Evolutionary conservation across 1,140 invertebrate species (phyloP), one percentile per base, ranked within the genome.

Genomic region (Drosophila ambigua): DNA sequence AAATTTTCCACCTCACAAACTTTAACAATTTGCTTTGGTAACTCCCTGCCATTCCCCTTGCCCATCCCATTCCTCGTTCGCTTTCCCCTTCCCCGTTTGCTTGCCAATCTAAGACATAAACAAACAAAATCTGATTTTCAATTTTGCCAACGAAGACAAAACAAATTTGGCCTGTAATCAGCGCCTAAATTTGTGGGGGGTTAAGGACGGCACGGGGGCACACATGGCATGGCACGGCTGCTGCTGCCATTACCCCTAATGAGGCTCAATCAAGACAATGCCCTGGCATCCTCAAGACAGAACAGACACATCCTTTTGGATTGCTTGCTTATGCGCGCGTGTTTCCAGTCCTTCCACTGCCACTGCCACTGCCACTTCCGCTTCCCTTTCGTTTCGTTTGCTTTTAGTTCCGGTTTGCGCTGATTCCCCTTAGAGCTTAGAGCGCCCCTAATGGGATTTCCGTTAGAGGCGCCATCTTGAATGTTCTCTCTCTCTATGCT

Each of bases 1-100:
- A 60, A 88, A 90, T 90, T 90, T 90, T 90, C 88, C 88, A 90
- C 88, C 88, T 90, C 88, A 89, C 46, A 81, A 90, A 90, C 88
- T 90, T 90, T 90, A 89, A 89, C 88, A 90, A 90, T 90, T 88
- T 90, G 69, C 23, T 67, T 44, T 16, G 16, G 16, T 16, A 16
- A 16, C 16, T 16, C 16, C 16, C 16, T 16, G 54, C 41, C 52
- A 2, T 15, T 8, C 13, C 15, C 9, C 20, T 9, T 1, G 13
- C 41, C 3, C 9, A 23, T 5, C 20, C 9, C 20, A 16, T 16
- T 16, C 16, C 16, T 1, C 1, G 20, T 20, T 20, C 20, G 20
- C 20, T 35, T 23, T 28, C 20, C 57, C 48, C 8, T 11, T 16
- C n/a, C 23, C 23, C 15, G 5, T 4, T 5, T 15, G 15, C 11